Conservation (phyloP, 2,888 invertebrate genomes). For the Sinotaia quadrata region DNA sequence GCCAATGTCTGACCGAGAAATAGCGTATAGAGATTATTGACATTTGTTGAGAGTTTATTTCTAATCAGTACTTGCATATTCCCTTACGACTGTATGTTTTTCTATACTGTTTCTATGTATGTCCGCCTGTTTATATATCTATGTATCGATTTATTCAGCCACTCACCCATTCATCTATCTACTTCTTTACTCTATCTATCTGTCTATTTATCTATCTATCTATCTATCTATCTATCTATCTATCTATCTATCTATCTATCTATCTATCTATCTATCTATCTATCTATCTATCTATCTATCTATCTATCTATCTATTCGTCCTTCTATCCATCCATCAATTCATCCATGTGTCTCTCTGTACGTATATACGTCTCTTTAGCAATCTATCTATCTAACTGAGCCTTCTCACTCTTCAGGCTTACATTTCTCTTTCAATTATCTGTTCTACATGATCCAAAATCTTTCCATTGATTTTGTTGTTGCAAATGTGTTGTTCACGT, state of each 20-base stretch:
- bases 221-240: not conserved
- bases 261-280: not conserved
- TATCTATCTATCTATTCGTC: constrained; percentile 3
- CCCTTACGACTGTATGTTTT: not conserved
- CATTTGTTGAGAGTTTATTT: too few species aligned
- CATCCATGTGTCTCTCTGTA: constrained; percentile 3
- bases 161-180: not conserved
- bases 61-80: too few species aligned
- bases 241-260: not conserved
- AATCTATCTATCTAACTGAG: constrained; percentile 2
- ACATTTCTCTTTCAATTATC: not conserved
- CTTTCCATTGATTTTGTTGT: too few species aligned
- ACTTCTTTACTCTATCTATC: not conserved
- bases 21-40: too few species aligned
- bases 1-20: too few species aligned
- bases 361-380: not conserved
- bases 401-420: not conserved
- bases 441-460: too few species aligned
- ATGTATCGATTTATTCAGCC: not conserved
- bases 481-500: too few species aligned
- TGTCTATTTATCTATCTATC: not conserved
- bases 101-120: too few species aligned
- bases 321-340: not conserved
- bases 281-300: not conserved
- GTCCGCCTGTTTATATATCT: not conserved